phyloP scores from a whole-genome alignment of 2,113 vertebrate genomes.

The Misgurnus anguillicaudatus region DNA sequence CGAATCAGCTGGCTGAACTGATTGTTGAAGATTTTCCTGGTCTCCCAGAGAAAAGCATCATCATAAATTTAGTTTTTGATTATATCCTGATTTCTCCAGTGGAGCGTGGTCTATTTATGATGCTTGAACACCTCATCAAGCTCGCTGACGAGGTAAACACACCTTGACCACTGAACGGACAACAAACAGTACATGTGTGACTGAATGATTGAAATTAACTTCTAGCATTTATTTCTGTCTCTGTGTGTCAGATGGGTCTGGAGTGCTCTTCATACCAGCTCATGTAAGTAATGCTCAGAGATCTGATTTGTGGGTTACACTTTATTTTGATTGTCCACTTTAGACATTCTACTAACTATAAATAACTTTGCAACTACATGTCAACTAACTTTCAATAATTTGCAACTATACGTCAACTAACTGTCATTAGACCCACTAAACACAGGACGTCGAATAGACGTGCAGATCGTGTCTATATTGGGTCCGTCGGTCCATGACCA shows the following conservation, averaged over 20 bases:
- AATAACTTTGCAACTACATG: too few species aligned
- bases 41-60: conserved; percentile 32
- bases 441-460: too few species aligned
- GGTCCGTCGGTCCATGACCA: too few species aligned
- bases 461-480: too few species aligned
- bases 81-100: conserved; percentile 12
- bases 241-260: conserved; percentile 15
- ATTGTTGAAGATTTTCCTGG: conserved; percentile 33
- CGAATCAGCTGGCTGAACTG: conserved; percentile 41
- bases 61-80: conserved; percentile 18
- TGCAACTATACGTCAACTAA: too few species aligned
- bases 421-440: too few species aligned
- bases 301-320: too few species aligned
- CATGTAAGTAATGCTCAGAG: conserved; percentile 33
- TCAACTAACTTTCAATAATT: too few species aligned
- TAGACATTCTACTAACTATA: too few species aligned
- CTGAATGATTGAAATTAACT: not conserved
- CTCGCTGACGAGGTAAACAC: conserved; percentile 22
- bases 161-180: not conserved
- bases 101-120: not conserved
- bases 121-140: conserved; percentile 26
- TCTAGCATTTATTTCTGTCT: not conserved
- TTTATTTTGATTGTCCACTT: too few species aligned
- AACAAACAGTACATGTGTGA: not conserved
- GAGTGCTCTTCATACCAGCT: conserved; percentile 18